Percentiles rank a stretch among this genome's conserved stretches.
Evolutionary conservation across 2,888 invertebrate species (phyloP).

Genomic region (Drosophila formosana): DNA sequence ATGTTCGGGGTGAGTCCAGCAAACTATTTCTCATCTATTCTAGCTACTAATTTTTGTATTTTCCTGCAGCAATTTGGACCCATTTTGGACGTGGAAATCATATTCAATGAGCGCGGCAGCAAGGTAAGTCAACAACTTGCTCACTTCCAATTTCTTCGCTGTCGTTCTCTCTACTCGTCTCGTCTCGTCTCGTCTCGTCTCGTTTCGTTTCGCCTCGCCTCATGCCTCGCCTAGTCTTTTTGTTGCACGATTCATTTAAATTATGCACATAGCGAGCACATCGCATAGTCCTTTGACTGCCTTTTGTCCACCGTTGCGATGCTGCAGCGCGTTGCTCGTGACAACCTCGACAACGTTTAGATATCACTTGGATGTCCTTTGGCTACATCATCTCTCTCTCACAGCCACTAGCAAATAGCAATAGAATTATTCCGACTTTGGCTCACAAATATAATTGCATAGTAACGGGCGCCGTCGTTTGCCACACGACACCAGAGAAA

Average conservation of each 20-base stretch:
- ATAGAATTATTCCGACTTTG: conserved; percentile 7
- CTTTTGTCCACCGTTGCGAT: conserved; percentile 12
- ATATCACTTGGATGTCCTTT: conserved; percentile 41
- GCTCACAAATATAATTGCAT: conserved; percentile 69
- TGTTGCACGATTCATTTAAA: conserved; percentile 80
- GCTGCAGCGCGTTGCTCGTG: conserved; percentile 36
- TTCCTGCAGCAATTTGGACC: conserved; percentile 95
- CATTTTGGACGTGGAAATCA: conserved; percentile 99
- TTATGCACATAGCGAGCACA: conserved; percentile 68
- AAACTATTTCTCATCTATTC: not conserved
- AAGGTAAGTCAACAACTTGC: conserved; percentile 92
- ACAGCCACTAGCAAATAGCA: not conserved
- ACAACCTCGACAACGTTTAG: conserved; percentile 35
- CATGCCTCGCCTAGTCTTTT: conserved; percentile 27
- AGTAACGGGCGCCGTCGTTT: conserved; percentile 59
- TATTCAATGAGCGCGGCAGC: conserved; percentile 99
- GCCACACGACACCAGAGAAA: conserved; percentile 40
- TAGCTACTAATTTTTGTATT: conserved; percentile 18
- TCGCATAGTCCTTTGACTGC: conserved; percentile 38
- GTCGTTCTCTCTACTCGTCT: conserved; percentile 3
- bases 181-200: not conserved
- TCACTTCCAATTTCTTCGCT: not conserved
- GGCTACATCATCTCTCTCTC: not conserved
- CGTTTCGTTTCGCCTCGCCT: not conserved
- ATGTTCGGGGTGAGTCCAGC: conserved; percentile 97